A percentile compares a stretch with the other conserved stretches of the same genome.
phyloP scores from a whole-genome alignment of 1,140 invertebrate species.

The Drosophila parvula region DNA sequence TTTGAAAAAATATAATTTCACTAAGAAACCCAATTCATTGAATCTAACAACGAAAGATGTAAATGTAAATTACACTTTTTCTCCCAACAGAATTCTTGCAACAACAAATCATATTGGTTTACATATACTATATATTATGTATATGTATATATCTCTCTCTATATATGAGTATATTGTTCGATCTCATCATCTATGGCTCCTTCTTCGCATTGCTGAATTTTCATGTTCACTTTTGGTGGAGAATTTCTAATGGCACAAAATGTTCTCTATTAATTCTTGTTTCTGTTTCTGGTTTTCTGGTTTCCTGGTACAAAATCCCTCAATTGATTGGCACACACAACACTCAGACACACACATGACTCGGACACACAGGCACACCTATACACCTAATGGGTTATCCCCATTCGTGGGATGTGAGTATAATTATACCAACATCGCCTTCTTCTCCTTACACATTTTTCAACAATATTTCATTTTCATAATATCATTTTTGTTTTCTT shows the following conservation, averaged over 20 bases:
- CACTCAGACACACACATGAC: constrained; percentile 14
- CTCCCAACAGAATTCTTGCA: constrained; percentile 40
- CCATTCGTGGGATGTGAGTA: constrained; percentile 37
- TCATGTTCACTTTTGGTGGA: constrained; percentile 45
- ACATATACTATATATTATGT: constrained; percentile 30
- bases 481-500: constrained; percentile 20
- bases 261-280: constrained; percentile 40
- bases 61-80: constrained; percentile 28
- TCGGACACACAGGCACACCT: constrained; percentile 13
- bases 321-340: constrained; percentile 48
- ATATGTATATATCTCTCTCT: constrained; percentile 6
- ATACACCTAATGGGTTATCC: constrained; percentile 21
- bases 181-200: constrained; percentile 48
- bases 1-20: constrained; percentile 42
- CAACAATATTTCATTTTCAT: constrained; percentile 45
- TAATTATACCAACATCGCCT: constrained; percentile 36
- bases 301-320: constrained; percentile 43
- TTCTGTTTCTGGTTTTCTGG: constrained; percentile 7
- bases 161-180: constrained; percentile 56
- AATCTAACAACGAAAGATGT: constrained; percentile 45
- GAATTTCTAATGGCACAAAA: constrained; percentile 61
- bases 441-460: neutral
- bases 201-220: constrained; percentile 27
- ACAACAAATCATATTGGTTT: constrained; percentile 52
- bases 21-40: constrained; percentile 47